These are phyloP conservation scores for Cyprinodon variegatus DNA, from an alignment of 2,113 vertebrate genomes.

Conservation along the genomic window DNA sequence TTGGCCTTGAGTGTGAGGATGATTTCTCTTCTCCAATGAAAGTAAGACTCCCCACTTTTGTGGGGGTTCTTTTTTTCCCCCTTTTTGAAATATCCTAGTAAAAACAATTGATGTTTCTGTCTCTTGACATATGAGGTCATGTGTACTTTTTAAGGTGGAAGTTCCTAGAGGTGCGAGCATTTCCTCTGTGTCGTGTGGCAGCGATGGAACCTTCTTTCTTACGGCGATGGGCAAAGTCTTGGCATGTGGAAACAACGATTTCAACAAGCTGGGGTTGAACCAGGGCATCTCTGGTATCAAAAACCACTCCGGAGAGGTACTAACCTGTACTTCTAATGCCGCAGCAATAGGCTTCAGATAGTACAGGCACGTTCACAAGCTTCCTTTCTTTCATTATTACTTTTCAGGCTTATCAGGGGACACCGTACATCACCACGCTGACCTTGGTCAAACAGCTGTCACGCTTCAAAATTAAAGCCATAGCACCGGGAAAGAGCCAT, in stretches of 20 bases:
- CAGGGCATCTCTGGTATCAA: conserved; percentile 95
- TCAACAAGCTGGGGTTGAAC: conserved; percentile 96
- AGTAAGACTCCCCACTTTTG: conserved; percentile 74
- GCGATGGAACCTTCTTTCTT: conserved; percentile 93
- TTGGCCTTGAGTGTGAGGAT: conserved; percentile 96
- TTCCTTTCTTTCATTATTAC: not conserved
- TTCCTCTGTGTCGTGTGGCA: conserved; percentile 89
- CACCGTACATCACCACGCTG: conserved; percentile 90
- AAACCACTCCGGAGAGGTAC: conserved; percentile 84
- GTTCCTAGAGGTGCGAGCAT: conserved; percentile 89
- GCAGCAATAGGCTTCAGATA: not conserved
- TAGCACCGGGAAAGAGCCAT: conserved; percentile 93
- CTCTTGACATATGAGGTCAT: not conserved
- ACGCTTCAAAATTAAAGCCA: conserved; percentile 89
- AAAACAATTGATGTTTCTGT: not conserved
- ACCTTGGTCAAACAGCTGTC: conserved; percentile 93
- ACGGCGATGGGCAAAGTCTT: conserved; percentile 95
- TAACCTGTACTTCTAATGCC: not conserved
- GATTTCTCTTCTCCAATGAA: conserved; percentile 92
- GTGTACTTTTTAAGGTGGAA: conserved; percentile 82
- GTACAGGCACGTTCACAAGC: not conserved
- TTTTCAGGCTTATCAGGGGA: conserved; percentile 86
- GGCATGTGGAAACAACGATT: conserved; percentile 96
- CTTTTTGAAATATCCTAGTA: not conserved
- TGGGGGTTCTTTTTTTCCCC: too few relatives aligned